phyloP scores from a whole-genome alignment of 2,113 vertebrate genomes.

The Agelaius phoeniceus region DNA sequence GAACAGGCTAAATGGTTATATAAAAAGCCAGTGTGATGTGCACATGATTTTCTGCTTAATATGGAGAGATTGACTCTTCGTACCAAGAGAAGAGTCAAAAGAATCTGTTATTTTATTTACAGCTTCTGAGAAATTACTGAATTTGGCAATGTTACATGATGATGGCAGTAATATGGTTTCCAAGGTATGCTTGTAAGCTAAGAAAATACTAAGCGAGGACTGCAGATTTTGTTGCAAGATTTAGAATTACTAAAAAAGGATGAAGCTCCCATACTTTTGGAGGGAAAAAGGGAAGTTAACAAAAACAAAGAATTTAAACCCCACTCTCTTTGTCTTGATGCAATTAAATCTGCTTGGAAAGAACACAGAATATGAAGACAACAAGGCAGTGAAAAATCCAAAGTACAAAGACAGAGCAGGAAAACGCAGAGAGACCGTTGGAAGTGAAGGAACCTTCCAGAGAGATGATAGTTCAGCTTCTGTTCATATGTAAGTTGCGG shows the following conservation, averaged over 20 bases:
- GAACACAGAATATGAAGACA: conserved; percentile 89
- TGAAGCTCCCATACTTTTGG: background rate
- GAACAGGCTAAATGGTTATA: background rate
- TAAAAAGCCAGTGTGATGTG: background rate
- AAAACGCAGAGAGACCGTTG: conserved; percentile 87
- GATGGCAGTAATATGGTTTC: background rate
- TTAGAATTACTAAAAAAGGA: background rate
- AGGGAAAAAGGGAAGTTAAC: background rate
- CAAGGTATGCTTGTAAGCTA: background rate
- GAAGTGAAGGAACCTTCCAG: conserved; percentile 91
- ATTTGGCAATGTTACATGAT: background rate
- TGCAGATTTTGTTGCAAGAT: background rate
- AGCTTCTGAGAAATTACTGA: background rate
- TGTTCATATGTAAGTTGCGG: conserved; percentile 84
- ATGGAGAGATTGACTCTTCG: background rate
- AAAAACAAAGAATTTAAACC: background rate
- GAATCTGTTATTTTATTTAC: background rate
- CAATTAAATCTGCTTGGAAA: conserved; percentile 62
- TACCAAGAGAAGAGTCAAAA: background rate
- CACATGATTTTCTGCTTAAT: background rate
- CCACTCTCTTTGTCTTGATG: background rate
- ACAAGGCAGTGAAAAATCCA: conserved; percentile 84
- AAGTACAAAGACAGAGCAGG: conserved; percentile 92
- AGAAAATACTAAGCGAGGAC: background rate
- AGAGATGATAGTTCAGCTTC: conserved; percentile 92